Evolutionary conservation across 2,888 invertebrate species (phyloP).

Genomic region (Scaptodrosophila latifasciaeformis): DNA sequence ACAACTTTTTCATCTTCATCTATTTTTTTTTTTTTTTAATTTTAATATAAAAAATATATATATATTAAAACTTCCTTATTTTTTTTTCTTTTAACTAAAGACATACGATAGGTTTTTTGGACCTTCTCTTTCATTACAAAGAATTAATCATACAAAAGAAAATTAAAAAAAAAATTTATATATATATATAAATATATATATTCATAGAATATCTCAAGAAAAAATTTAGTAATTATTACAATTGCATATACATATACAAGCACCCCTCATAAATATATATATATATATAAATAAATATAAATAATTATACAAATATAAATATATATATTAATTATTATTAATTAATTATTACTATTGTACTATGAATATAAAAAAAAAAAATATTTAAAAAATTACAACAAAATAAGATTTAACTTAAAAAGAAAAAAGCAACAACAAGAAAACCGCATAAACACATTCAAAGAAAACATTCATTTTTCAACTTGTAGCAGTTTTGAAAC

Average conservation of each 20-base stretch:
- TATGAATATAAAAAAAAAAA: slow-evolving; percentile 25
- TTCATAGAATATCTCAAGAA: slow-evolving; percentile 59
- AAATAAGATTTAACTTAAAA: neutral
- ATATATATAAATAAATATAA: slow-evolving; percentile 26
- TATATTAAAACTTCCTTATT: slow-evolving; percentile 22
- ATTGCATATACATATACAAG: slow-evolving; percentile 28
- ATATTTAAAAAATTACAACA: slow-evolving; percentile 17
- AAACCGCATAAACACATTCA: too few species aligned
- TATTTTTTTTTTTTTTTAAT: slow-evolving; percentile 5
- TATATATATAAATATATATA: slow-evolving; percentile 26
- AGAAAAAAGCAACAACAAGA: too few species aligned
- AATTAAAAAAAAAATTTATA: too few species aligned
- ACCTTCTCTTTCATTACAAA: slow-evolving; percentile 4
- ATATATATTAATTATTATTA: too few species aligned
- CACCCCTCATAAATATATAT: slow-evolving; percentile 19
- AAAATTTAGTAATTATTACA: slow-evolving; percentile 48
- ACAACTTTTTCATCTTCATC: too few species aligned
- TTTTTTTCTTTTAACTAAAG: slow-evolving; percentile 18
- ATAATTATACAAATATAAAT: slow-evolving; percentile 28
- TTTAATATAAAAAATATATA: slow-evolving; percentile 4
- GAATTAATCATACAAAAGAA: neutral
- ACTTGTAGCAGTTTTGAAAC: slow-evolving; percentile 44
- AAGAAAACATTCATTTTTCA: slow-evolving; percentile 31
- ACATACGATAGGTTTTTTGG: slow-evolving; percentile 2
- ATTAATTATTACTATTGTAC: too few species aligned